Percentiles rank a stretch among this genome's conserved stretches.
These are phyloP conservation scores for Phyllopteryx taeniolatus DNA, from an alignment of 2,113 vertebrate species.

Conservation along the genomic window DNA sequence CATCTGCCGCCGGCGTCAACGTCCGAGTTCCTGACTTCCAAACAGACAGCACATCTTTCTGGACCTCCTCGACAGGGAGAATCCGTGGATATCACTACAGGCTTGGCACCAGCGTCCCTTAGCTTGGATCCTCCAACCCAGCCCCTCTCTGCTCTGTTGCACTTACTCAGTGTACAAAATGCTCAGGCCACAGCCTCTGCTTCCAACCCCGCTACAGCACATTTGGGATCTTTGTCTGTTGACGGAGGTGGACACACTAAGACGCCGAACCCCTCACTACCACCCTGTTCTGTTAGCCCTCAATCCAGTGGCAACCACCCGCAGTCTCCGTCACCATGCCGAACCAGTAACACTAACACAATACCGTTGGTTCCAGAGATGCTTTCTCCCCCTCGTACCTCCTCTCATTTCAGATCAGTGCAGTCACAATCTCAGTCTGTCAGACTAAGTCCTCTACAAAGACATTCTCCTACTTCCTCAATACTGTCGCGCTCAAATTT, in stretches of 20 bases:
- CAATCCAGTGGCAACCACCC: conserved; percentile 34
- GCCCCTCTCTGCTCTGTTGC: conserved; percentile 73
- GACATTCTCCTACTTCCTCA: conserved; percentile 35
- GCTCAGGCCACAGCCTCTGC: conserved; percentile 50
- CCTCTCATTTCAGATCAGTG: conserved; percentile 32
- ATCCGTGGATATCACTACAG: conserved; percentile 64
- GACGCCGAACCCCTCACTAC: conserved; percentile 47
- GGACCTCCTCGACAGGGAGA: conserved; percentile 51
- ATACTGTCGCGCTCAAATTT: conserved; percentile 29
- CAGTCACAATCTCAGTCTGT: conserved; percentile 37
- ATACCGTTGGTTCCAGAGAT: conserved; percentile 16
- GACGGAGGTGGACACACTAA: conserved; percentile 52
- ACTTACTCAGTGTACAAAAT: conserved; percentile 72
- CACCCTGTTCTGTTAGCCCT: conserved; percentile 35
- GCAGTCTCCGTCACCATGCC: conserved; percentile 42
- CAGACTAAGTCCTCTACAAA: conserved; percentile 43
- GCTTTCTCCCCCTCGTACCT: conserved; percentile 40
- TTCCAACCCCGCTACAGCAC: conserved; percentile 34
- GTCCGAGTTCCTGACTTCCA: conserved; percentile 32
- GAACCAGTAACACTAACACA: conserved; percentile 51
- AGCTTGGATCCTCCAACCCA: conserved; percentile 69
- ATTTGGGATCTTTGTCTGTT: conserved; percentile 29
- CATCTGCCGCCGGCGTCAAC: conserved; percentile 43
- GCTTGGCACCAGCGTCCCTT: conserved; percentile 34
- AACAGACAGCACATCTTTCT: conserved; percentile 46